Conservation (phyloP, 2,888 invertebrate genomes). For the Hypena proboscidalis region DNA sequence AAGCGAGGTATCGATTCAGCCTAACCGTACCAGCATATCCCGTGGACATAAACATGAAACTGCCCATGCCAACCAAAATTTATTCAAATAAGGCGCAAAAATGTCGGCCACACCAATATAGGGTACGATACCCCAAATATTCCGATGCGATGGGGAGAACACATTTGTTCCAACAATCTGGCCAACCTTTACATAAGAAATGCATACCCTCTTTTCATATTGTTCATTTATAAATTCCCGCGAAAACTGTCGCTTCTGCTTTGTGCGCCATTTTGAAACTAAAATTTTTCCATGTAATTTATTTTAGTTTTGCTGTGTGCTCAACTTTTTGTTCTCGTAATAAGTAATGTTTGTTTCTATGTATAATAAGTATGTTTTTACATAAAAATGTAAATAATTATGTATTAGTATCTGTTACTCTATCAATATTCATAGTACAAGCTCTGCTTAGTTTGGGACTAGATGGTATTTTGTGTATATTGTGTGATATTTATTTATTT, state of each 20-base stretch:
- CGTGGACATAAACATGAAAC: slow-evolving; percentile 8
- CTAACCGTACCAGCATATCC: slow-evolving; percentile 2
- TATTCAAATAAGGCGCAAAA: slow-evolving; percentile 29
- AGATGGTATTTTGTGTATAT: too few species aligned
- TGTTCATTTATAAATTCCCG: slow-evolving; percentile 31
- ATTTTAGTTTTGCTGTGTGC: slow-evolving; percentile 22
- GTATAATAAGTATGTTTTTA: too few species aligned
- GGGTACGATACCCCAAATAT: slow-evolving; percentile 23
- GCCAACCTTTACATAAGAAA: slow-evolving; percentile 27
- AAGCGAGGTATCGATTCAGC: slow-evolving; percentile 8
- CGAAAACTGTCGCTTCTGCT: slow-evolving; percentile 22
- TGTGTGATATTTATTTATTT: too few species aligned
- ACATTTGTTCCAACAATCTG: slow-evolving; percentile 22
- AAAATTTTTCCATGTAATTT: slow-evolving; percentile 24
- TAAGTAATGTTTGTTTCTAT: slow-evolving; percentile 3
- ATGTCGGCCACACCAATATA: slow-evolving; percentile 10
- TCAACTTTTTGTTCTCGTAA: not conserved
- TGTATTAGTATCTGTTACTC: too few species aligned
- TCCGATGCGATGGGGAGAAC: slow-evolving; percentile 19
- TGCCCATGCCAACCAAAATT: slow-evolving; percentile 6
- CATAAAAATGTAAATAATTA: too few species aligned
- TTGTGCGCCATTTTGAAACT: slow-evolving; percentile 13
- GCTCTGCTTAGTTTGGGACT: too few species aligned
- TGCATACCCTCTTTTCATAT: slow-evolving; percentile 27
- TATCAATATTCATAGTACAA: too few species aligned